phyloP scores from a whole-genome alignment of 1,140 invertebrate genomes.

The Spodoptera litura region DNA sequence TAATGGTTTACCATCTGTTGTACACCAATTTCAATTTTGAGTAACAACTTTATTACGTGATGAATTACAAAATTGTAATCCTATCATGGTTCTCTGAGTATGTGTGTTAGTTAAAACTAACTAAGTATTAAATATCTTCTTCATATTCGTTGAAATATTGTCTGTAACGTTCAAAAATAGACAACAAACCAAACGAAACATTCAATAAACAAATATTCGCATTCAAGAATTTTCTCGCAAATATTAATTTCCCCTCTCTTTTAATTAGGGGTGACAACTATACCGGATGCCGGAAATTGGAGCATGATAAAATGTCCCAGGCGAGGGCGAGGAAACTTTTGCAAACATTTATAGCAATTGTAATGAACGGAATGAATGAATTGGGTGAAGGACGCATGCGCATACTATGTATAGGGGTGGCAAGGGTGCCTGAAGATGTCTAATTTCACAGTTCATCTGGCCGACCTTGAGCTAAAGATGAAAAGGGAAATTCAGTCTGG shows the following conservation, averaged over 20 bases:
- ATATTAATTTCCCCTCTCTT: conserved; percentile 45
- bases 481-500: neutral
- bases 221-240: conserved; percentile 17
- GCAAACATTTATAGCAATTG: conserved; percentile 36
- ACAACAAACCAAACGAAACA: neutral
- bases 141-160: no score
- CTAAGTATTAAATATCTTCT: no score
- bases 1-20: no score
- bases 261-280: conserved; percentile 51
- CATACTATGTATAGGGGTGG: neutral
- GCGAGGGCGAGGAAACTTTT: conserved; percentile 20
- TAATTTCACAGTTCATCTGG: conserved; percentile 32
- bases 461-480: conserved; percentile 15
- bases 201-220: conserved; percentile 19
- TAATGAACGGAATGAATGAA: conserved; percentile 31
- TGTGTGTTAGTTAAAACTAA: no score
- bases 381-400: conserved; percentile 12
- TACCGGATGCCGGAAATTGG: conserved; percentile 50
- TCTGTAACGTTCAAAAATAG: neutral
- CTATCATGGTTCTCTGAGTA: no score
- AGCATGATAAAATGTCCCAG: conserved; percentile 50
- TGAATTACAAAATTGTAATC: no score
- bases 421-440: neutral
- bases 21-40: no score
- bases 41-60: no score